Conservation (phyloP, 2,113 vertebrate genomes). For the Hydrolagus affinis region DNA sequence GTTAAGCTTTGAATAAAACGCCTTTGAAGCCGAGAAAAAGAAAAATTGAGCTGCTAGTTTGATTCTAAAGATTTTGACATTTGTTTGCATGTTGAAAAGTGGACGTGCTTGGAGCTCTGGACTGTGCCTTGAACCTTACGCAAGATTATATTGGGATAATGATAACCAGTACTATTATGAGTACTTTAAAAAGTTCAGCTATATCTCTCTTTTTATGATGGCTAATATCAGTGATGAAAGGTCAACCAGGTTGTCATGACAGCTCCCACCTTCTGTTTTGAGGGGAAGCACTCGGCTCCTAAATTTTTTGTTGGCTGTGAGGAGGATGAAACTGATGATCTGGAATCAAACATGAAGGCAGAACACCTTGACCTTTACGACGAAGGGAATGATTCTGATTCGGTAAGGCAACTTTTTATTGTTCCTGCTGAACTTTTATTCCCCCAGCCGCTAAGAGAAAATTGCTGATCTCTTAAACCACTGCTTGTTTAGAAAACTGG, state of each 20-base stretch:
- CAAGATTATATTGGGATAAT: slow-evolving; percentile 3
- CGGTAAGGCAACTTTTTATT: slow-evolving; percentile 42
- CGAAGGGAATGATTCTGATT: slow-evolving; percentile 73
- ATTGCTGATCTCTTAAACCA: no score
- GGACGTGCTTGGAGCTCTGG: background rate
- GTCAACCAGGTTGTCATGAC: slow-evolving; percentile 77
- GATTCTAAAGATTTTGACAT: background rate
- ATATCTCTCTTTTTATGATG: slow-evolving; percentile 22
- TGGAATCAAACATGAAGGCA: slow-evolving; percentile 72
- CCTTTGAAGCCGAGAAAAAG: background rate
- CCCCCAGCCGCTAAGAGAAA: no score
- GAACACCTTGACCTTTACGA: slow-evolving; percentile 80
- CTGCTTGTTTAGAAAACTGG: no score
- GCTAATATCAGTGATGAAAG: slow-evolving; percentile 56
- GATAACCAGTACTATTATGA: slow-evolving; percentile 15
- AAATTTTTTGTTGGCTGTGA: slow-evolving; percentile 94
- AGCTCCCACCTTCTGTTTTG: slow-evolving; percentile 75
- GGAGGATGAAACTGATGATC: slow-evolving; percentile 67
- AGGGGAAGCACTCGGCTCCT: slow-evolving; percentile 72
- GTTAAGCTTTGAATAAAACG: background rate
- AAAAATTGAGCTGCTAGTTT: background rate
- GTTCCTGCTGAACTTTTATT: background rate
- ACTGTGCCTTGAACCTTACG: slow-evolving; percentile 16
- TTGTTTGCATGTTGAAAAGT: background rate
- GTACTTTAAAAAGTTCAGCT: slow-evolving; percentile 23